Percentiles rank a stretch among this genome's conserved stretches.
phyloP scores from a whole-genome alignment of 2,113 vertebrate species.

The Scomber colias region DNA sequence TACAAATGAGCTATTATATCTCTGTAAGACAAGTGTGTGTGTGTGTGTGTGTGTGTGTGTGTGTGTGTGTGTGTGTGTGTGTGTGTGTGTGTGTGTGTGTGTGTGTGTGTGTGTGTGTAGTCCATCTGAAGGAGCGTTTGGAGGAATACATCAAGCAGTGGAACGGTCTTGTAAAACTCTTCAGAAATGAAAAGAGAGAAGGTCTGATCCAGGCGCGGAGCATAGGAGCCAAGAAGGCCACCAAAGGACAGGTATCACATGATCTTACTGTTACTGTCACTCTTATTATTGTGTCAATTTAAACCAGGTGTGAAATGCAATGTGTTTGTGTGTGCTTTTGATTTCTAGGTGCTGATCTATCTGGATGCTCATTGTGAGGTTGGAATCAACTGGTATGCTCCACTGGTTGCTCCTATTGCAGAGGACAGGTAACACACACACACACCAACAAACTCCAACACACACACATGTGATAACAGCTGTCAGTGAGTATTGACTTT shows the following conservation, averaged over 20 bases:
- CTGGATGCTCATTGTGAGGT: constrained; percentile 99
- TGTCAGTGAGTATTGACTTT: background rate
- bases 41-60: constrained; percentile 56
- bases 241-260: constrained; percentile 91
- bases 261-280: background rate
- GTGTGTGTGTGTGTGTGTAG: constrained; percentile 76
- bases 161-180: constrained; percentile 97
- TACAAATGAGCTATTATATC: background rate
- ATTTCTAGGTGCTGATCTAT: constrained; percentile 94
- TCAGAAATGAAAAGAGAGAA: constrained; percentile 96
- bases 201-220: constrained; percentile 98
- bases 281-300: background rate
- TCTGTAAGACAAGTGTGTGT: background rate
- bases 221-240: constrained; percentile 95
- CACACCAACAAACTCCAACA: background rate
- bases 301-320: background rate
- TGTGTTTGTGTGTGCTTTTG: background rate
- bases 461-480: background rate
- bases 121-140: constrained; percentile 93
- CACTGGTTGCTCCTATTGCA: constrained; percentile 96
- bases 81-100: constrained; percentile 44
- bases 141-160: constrained; percentile 96
- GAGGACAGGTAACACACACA: constrained; percentile 93
- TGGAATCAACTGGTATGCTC: constrained; percentile 96
- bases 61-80: constrained; percentile 51